These are phyloP conservation scores for Amblyjoppa fuscipennis DNA, from an alignment of 2,888 invertebrate genomes.

Conservation along the genomic window DNA sequence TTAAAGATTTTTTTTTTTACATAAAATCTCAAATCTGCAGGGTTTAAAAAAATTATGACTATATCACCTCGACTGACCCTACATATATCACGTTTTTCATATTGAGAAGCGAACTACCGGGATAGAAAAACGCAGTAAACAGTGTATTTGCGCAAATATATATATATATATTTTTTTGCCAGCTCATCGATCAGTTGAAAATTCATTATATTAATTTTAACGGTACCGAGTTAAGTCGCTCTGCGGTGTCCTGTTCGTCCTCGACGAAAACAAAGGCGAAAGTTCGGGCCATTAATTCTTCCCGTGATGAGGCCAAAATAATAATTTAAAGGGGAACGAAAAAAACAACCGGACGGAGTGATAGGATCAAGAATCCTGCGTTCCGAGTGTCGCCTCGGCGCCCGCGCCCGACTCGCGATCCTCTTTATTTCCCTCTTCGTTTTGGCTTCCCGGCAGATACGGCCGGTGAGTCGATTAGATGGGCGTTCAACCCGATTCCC, in stretches of 20 bases:
- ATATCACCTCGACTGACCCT: too few species aligned
- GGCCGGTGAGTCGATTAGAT: slow-evolving; percentile 51
- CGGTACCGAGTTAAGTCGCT: slow-evolving; percentile 16
- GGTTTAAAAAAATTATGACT: too few species aligned
- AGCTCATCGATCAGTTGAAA: not conserved
- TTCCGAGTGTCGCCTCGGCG: not conserved
- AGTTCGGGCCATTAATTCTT: slow-evolving; percentile 21
- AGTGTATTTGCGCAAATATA: not conserved
- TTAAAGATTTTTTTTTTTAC: too few species aligned
- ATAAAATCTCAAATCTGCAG: too few species aligned
- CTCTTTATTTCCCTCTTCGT: not conserved
- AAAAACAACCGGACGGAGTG: not conserved
- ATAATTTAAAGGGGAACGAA: slow-evolving; percentile 6
- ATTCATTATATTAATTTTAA: not conserved
- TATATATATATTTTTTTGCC: slow-evolving; percentile 3
- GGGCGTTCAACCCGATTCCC: slow-evolving; percentile 62
- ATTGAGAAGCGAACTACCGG: too few species aligned
- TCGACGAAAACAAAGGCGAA: not conserved
- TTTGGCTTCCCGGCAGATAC: slow-evolving; percentile 29
- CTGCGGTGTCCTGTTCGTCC: slow-evolving; percentile 1
- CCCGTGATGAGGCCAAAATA: not conserved
- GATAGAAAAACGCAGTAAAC: too few species aligned
- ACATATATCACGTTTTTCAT: too few species aligned
- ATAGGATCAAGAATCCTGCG: slow-evolving; percentile 11
- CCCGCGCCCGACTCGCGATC: not conserved